Conservation (phyloP, 2,888 invertebrate species). For the Dynastes maya region DNA sequence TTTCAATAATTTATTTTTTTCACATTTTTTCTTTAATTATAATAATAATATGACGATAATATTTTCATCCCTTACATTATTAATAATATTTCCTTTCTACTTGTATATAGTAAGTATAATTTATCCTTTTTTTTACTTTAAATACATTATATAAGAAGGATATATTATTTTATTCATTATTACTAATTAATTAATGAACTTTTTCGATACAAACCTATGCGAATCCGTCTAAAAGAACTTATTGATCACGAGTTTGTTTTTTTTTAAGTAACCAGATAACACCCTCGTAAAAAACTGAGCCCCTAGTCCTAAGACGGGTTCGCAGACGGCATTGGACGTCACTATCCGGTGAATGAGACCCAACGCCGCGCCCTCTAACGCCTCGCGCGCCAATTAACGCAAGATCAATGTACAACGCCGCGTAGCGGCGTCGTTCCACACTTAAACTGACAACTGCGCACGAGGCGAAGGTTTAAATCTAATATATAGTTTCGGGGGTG, state of each 20-base stretch:
- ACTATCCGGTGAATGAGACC: conserved; percentile 66
- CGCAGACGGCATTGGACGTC: conserved; percentile 66
- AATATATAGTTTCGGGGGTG: not conserved
- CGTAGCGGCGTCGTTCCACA: conserved; percentile 12
- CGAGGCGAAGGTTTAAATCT: conserved; percentile 25
- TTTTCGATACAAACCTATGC: not conserved
- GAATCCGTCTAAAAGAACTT: conserved; percentile 33
- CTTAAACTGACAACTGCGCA: conserved; percentile 10
- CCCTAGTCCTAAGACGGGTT: conserved; percentile 73
- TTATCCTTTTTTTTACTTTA: not conserved
- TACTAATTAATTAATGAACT: conserved; percentile 8
- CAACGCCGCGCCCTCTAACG: conserved; percentile 58
- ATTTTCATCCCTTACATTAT: conserved; percentile 23
- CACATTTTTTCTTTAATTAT: conserved; percentile 28
- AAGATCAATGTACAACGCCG: not conserved
- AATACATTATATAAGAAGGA: conserved; percentile 22
- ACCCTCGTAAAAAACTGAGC: conserved; percentile 73
- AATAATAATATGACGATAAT: conserved; percentile 39
- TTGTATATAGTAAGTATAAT: conserved; percentile 29
- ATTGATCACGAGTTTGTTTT: conserved; percentile 39
- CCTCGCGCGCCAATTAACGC: conserved; percentile 20
- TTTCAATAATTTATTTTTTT: not conserved
- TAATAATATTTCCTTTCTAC: conserved; percentile 35
- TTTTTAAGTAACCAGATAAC: conserved; percentile 67
- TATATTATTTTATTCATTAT: conserved; percentile 17